A percentile compares a stretch with the other conserved stretches of the same genome.
Evolutionary conservation across 2,888 invertebrate species (phyloP).

Genomic region (Monoplex corrugatus): DNA sequence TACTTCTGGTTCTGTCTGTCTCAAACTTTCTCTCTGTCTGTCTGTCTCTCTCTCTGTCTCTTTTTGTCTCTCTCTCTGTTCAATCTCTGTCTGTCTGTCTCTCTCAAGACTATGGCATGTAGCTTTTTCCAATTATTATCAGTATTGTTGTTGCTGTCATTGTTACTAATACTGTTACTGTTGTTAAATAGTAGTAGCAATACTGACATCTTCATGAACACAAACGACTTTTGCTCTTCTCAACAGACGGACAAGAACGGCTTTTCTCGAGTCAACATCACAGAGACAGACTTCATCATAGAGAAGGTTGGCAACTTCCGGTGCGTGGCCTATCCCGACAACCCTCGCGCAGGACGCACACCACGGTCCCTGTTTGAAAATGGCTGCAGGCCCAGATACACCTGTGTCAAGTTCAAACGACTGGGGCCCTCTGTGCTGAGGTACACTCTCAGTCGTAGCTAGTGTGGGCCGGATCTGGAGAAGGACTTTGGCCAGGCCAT

Average conservation of each 20-base stretch:
- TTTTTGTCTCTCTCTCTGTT: too few relatives aligned
- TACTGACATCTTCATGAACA: too few relatives aligned
- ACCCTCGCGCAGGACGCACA: slow-evolving; percentile 61
- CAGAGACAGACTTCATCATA: slow-evolving; percentile 51
- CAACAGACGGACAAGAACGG: slow-evolving; percentile 52
- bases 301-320: slow-evolving; percentile 67
- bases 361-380: slow-evolving; percentile 69
- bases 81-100: too few relatives aligned
- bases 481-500: slow-evolving; percentile 44
- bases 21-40: neutral
- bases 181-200: too few relatives aligned
- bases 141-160: too few relatives aligned
- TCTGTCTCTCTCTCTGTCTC: neutral
- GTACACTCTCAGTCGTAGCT: slow-evolving; percentile 67
- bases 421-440: slow-evolving; percentile 64
- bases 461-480: slow-evolving; percentile 65
- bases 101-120: too few relatives aligned
- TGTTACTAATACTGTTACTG: too few relatives aligned
- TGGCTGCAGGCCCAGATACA: slow-evolving; percentile 69
- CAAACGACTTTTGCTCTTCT: neutral
- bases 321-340: slow-evolving; percentile 66
- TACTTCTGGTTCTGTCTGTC: too few relatives aligned
- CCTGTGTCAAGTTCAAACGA: slow-evolving; percentile 67
- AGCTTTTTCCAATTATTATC: too few relatives aligned
- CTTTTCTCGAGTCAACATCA: slow-evolving; percentile 43